Percentiles rank a stretch among this genome's conserved stretches.
phyloP scores from a whole-genome alignment of 1,140 invertebrate genomes.

The Nylanderia fulva region DNA sequence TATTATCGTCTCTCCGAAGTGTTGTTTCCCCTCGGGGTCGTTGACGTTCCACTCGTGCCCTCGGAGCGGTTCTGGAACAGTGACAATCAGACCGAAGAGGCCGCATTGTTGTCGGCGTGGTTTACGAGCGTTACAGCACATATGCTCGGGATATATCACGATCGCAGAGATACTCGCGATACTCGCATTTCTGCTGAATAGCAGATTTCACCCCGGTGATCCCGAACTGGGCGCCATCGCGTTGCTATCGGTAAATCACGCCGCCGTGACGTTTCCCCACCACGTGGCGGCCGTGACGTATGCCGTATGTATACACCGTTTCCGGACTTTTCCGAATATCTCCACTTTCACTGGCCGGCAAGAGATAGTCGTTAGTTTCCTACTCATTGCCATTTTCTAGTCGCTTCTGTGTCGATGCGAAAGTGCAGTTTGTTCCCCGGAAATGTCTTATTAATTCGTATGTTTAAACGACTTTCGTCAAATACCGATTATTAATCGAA shows the following conservation, averaged over 20 bases:
- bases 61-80: conserved; percentile 67
- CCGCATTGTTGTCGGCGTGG: conserved; percentile 68
- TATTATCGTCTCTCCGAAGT: conserved; percentile 16
- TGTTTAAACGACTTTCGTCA: too few species aligned
- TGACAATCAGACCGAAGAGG: conserved; percentile 70
- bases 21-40: conserved; percentile 33
- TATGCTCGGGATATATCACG: conserved; percentile 64
- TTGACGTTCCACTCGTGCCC: conserved; percentile 40
- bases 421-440: not conserved
- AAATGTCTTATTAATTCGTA: too few species aligned
- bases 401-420: too few species aligned
- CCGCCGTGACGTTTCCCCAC: conserved; percentile 2
- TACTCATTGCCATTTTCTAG: not conserved
- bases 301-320: not conserved
- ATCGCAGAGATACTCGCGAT: conserved; percentile 45
- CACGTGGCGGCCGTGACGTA: too few species aligned
- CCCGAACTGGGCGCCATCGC: conserved; percentile 21
- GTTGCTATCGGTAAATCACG: conserved; percentile 66
- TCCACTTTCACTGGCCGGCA: conserved; percentile 26
- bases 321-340: conserved; percentile 45
- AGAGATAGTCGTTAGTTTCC: not conserved
- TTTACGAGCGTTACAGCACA: conserved; percentile 74
- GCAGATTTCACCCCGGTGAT: conserved; percentile 3
- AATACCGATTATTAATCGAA: too few species aligned
- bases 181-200: conserved; percentile 13